A percentile compares a stretch with the other conserved stretches of the same genome.
Evolutionary conservation across 1,140 invertebrate genomes (phyloP).

Genomic region (Probaryconus sp.): DNA sequence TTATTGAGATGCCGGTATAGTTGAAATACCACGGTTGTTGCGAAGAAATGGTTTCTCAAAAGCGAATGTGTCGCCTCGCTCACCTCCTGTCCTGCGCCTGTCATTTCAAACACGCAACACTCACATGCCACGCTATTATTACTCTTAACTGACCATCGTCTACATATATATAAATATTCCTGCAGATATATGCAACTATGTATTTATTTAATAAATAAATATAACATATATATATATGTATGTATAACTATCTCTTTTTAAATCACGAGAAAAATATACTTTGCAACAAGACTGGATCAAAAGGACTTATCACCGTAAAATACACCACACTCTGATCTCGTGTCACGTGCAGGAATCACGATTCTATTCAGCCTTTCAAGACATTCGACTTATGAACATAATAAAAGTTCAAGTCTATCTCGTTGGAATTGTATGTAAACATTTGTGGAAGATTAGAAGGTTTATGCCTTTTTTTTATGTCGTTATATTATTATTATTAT

Average conservation of each 20-base stretch:
- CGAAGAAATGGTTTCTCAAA: constrained; percentile 65
- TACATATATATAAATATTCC: constrained; percentile 41
- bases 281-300: constrained; percentile 22
- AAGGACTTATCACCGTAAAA: constrained; percentile 48
- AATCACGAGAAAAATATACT: constrained; percentile 35
- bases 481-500: no score
- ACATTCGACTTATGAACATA: not conserved
- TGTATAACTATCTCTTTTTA: no score
- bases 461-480: no score
- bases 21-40: constrained; percentile 54
- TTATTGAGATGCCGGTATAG: constrained; percentile 53
- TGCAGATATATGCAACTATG: no score
- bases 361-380: constrained; percentile 26
- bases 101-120: constrained; percentile 74
- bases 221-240: no score
- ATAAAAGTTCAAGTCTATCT: constrained; percentile 1
- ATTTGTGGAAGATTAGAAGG: no score
- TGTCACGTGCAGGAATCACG: constrained; percentile 44
- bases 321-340: constrained; percentile 37
- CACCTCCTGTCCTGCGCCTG: constrained; percentile 72
- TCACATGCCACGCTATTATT: constrained; percentile 71
- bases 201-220: no score
- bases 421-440: no score
- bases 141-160: constrained; percentile 49
- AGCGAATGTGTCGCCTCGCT: constrained; percentile 68